Conservation (phyloP, 1,140 invertebrate genomes). For the Philotrypesis tridentata region DNA sequence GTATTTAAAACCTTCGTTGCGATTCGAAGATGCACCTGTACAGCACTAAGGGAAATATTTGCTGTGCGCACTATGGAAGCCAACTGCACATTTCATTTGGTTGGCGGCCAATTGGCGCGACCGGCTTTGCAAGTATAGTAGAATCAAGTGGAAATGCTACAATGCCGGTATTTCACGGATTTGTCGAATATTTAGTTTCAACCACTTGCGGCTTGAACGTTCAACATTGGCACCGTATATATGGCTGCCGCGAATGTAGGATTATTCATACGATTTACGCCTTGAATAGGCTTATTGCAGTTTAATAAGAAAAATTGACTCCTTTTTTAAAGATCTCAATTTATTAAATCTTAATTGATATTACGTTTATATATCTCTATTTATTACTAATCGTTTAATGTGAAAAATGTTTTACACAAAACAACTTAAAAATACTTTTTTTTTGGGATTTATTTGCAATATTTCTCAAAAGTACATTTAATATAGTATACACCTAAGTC, state of each 20-base stretch:
- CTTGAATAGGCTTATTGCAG: not conserved
- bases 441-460: no score
- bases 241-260: not conserved
- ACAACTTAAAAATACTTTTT: no score
- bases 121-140: slow-evolving; percentile 53
- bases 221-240: slow-evolving; percentile 46
- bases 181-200: slow-evolving; percentile 65
- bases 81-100: slow-evolving; percentile 72
- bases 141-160: slow-evolving; percentile 41
- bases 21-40: no score
- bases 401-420: no score
- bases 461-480: no score
- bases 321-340: not conserved
- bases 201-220: slow-evolving; percentile 67
- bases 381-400: no score
- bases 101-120: slow-evolving; percentile 67
- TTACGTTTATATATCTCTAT: no score
- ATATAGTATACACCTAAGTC: not conserved
- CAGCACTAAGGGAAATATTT: not conserved
- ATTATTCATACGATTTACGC: not conserved
- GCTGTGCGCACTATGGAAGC: not conserved
- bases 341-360: not conserved
- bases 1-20: no score
- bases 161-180: slow-evolving; percentile 65
- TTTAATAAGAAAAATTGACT: not conserved